Evolutionary conservation across 2,888 invertebrate genomes (phyloP).

Genomic region (Dyspetes luteomarginatus): DNA sequence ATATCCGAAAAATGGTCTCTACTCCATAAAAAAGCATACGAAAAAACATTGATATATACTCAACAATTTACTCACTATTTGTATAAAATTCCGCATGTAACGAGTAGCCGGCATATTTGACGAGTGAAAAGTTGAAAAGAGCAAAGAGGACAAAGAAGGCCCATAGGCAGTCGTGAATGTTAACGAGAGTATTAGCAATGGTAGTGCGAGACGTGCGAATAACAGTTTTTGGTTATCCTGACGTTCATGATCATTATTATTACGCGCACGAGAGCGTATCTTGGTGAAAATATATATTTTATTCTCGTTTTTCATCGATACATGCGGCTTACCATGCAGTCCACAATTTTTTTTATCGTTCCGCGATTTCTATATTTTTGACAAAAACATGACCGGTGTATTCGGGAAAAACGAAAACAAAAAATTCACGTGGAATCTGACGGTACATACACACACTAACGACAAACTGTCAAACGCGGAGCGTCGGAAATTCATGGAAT

Average conservation of each 20-base stretch:
- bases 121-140: conserved; percentile 19
- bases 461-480: conserved; percentile 78
- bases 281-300: conserved; percentile 28
- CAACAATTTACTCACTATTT: conserved; percentile 40
- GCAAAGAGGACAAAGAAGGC: conserved; percentile 13
- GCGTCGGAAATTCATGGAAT: conserved; percentile 76
- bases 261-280: conserved; percentile 47
- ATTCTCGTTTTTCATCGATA: conserved; percentile 44
- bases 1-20: conserved; percentile 2
- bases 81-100: conserved; percentile 34
- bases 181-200: conserved; percentile 15
- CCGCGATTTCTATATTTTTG: conserved; percentile 69
- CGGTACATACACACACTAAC: conserved; percentile 62
- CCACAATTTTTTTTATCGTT: conserved; percentile 70
- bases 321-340: conserved; percentile 73
- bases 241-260: conserved; percentile 65
- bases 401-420: conserved; percentile 69
- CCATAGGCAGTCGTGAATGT: conserved; percentile 19
- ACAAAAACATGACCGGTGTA: conserved; percentile 75
- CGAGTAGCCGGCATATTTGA: conserved; percentile 42
- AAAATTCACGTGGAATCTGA: conserved; percentile 78
- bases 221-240: conserved; percentile 72
- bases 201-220: conserved; percentile 45
- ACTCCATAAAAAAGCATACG: conserved; percentile 36
- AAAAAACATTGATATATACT: conserved; percentile 29